Evolutionary conservation across 2,888 invertebrate species (phyloP).

Genomic region (Odontocerum albicorne): DNA sequence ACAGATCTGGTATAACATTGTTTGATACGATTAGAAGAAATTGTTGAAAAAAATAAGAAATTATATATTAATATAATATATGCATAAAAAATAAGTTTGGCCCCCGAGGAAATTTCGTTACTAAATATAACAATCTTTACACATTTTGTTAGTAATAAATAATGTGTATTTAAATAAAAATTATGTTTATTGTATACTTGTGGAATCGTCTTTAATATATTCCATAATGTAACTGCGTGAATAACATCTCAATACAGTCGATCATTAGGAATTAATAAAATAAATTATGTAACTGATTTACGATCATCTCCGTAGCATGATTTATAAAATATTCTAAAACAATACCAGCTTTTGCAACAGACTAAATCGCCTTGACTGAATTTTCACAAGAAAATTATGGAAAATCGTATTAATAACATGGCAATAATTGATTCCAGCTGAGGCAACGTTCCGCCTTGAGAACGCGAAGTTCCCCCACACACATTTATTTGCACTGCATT

Average conservation of each 20-base stretch:
- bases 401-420: conserved; percentile 29
- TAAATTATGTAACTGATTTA: conserved; percentile 1
- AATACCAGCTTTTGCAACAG: conserved; percentile 18
- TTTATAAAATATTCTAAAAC: conserved; percentile 7
- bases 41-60: too few species aligned
- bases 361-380: conserved; percentile 29
- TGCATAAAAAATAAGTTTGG: too few species aligned
- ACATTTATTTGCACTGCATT: conserved; percentile 8
- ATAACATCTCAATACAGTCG: background rate
- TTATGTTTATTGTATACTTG: too few species aligned
- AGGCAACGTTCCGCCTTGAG: conserved; percentile 24
- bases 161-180: too few species aligned
- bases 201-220: too few species aligned
- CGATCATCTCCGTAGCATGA: background rate
- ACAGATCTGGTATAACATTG: too few species aligned
- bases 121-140: too few species aligned
- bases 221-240: too few species aligned
- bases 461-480: conserved; percentile 25
- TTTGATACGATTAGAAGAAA: too few species aligned
- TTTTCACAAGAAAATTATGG: conserved; percentile 28
- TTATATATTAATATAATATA: too few species aligned
- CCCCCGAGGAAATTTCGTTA: too few species aligned
- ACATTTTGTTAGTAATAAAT: too few species aligned
- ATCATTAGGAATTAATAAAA: background rate
- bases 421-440: conserved; percentile 20